These are phyloP conservation scores for Lycia hirtaria DNA, from an alignment of 2,888 invertebrate species.

Conservation along the genomic window DNA sequence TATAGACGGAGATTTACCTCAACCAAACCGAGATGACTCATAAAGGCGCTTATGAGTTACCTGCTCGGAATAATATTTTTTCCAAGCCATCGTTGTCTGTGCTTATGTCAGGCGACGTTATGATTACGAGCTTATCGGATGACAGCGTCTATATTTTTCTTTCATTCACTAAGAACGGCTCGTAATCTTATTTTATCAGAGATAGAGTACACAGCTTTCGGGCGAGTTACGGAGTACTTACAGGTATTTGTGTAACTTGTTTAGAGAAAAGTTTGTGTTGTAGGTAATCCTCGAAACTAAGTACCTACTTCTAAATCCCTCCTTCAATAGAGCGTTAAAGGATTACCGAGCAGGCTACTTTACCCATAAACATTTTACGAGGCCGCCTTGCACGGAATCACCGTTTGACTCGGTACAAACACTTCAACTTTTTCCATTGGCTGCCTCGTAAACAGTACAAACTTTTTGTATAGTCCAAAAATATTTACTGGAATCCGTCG, in stretches of 20 bases:
- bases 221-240: neutral
- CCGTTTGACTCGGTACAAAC: conserved; percentile 48
- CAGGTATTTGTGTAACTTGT: conserved; percentile 7
- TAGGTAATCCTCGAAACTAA: conserved; percentile 30
- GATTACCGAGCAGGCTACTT: conserved; percentile 54
- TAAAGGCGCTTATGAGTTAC: conserved; percentile 23
- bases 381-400: conserved; percentile 50
- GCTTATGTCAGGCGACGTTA: conserved; percentile 4
- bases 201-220: conserved; percentile 6
- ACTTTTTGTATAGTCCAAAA: conserved; percentile 46
- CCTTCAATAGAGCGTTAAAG: conserved; percentile 55
- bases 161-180: neutral
- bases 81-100: conserved; percentile 8
- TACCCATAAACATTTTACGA: conserved; percentile 63
- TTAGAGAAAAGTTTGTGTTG: conserved; percentile 22
- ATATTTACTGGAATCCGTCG: conserved; percentile 36
- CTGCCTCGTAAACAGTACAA: conserved; percentile 50
- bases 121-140: conserved; percentile 1
- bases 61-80: conserved; percentile 18
- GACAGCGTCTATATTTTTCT: neutral
- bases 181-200: neutral
- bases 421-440: conserved; percentile 51
- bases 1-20: conserved; percentile 26
- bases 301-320: conserved; percentile 47
- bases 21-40: conserved; percentile 35